These are phyloP conservation scores for Bombus impatiens DNA, from an alignment of 1,140 invertebrate genomes.

Conservation along the genomic window DNA sequence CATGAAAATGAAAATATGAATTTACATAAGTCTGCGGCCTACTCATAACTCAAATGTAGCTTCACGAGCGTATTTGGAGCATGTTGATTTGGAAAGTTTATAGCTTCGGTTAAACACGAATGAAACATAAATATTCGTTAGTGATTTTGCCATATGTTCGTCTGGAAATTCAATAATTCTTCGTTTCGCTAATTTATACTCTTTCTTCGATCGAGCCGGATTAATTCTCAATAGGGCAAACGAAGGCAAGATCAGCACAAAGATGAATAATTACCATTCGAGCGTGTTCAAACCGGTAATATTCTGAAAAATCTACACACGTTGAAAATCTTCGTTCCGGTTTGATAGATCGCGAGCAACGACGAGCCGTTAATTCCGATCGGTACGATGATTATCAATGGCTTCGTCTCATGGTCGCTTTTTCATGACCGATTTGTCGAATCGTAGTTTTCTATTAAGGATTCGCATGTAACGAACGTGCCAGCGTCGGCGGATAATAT, in stretches of 20 bases:
- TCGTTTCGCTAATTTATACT: background rate
- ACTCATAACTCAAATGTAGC: background rate
- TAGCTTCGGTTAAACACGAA: background rate
- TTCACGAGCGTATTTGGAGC: no score
- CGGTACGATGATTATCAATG: constrained; percentile 41
- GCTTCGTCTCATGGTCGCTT: background rate
- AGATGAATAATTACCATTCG: background rate
- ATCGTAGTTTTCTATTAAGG: constrained; percentile 17
- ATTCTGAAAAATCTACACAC: background rate
- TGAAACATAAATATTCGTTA: background rate
- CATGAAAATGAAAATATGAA: no score
- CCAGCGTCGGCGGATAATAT: background rate
- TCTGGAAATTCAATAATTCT: background rate
- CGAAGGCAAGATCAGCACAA: background rate
- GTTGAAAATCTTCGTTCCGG: constrained; percentile 3
- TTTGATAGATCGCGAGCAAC: constrained; percentile 10
- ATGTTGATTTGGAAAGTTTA: background rate
- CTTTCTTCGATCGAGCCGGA: background rate
- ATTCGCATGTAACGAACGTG: background rate
- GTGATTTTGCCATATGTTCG: no score
- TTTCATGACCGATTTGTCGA: background rate
- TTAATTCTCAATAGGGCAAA: constrained; percentile 1
- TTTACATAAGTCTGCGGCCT: background rate
- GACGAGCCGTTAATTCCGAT: constrained; percentile 22
- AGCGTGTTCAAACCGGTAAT: background rate